Evolutionary conservation across 2,113 vertebrate species (phyloP).

Genomic region (Colaptes auratus): DNA sequence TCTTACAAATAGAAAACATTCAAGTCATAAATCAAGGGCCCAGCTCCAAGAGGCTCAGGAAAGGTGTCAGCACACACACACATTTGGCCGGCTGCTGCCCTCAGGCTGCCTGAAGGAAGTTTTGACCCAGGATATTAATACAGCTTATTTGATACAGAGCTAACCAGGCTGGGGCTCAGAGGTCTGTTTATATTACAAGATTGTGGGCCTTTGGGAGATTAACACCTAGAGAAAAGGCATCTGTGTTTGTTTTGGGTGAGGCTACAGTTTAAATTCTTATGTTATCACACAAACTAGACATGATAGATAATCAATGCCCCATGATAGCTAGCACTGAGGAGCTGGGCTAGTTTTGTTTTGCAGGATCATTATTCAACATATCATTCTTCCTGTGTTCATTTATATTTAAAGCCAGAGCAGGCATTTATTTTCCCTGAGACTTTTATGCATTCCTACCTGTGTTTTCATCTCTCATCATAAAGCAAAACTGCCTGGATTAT

Average conservation of each 20-base stretch:
- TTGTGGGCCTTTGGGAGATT: conserved; percentile 52
- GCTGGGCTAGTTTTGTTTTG: conserved; percentile 83
- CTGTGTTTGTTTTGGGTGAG: conserved; percentile 73
- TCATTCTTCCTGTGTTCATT: background rate
- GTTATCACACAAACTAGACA: conserved; percentile 83
- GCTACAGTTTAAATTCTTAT: conserved; percentile 79
- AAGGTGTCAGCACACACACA: conserved; percentile 13
- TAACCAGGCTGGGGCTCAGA: conserved; percentile 71
- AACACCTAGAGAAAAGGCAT: conserved; percentile 70
- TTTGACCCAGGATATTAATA: conserved; percentile 81
- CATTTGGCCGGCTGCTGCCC: conserved; percentile 59
- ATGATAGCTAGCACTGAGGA: conserved; percentile 81
- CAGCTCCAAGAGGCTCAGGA: background rate
- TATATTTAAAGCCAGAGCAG: conserved; percentile 39
- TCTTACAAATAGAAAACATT: conserved; percentile 41
- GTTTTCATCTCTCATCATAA: conserved; percentile 17
- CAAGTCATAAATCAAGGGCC: conserved; percentile 15
- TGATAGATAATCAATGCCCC: conserved; percentile 88
- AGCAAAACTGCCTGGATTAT: conserved; percentile 18
- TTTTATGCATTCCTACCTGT: background rate
- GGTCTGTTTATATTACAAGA: conserved; percentile 58
- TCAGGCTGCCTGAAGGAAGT: conserved; percentile 77
- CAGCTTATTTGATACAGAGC: conserved; percentile 80
- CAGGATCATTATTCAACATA: conserved; percentile 58
- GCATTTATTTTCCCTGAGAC: conserved; percentile 15